Evolutionary conservation across 2,113 vertebrate genomes (phyloP).

Genomic region (Colistium nudipinnis): DNA sequence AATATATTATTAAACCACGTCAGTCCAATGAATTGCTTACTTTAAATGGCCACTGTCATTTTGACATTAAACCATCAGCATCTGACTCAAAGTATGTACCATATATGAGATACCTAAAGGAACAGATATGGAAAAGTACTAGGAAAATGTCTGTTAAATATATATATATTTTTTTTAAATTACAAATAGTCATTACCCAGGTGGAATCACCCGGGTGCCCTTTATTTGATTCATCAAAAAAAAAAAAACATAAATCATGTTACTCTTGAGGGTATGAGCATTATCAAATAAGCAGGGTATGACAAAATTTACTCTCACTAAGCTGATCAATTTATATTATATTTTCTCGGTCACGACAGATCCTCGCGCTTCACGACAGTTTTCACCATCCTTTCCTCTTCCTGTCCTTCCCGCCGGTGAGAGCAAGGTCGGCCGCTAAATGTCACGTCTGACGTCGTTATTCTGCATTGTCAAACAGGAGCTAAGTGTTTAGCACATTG

Average conservation of each 20-base stretch:
- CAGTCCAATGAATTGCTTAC: neutral
- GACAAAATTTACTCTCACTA: neutral
- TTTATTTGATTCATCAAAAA: neutral
- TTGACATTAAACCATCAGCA: no score
- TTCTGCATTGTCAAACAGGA: slow-evolving; percentile 56
- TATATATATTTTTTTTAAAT: neutral
- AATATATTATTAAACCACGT: neutral
- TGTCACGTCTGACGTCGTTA: slow-evolving; percentile 56
- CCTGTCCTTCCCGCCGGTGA: slow-evolving; percentile 35
- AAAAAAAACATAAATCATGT: slow-evolving; percentile 4
- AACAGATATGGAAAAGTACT: neutral
- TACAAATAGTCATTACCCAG: neutral
- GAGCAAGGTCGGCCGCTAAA: slow-evolving; percentile 61
- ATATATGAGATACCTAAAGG: no score
- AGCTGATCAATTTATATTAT: slow-evolving; percentile 1
- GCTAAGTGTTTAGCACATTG: slow-evolving; percentile 58
- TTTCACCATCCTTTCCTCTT: slow-evolving; percentile 8
- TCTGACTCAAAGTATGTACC: neutral
- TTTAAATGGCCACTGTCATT: neutral
- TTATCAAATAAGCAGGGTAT: neutral
- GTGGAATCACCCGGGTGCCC: neutral
- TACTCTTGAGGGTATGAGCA: neutral
- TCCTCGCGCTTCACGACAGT: slow-evolving; percentile 24
- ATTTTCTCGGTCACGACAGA: neutral
- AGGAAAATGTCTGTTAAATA: neutral